Base-by-base conservation (phyloP, 2,888 invertebrate species). In the Tinea semifulvella region DNA sequence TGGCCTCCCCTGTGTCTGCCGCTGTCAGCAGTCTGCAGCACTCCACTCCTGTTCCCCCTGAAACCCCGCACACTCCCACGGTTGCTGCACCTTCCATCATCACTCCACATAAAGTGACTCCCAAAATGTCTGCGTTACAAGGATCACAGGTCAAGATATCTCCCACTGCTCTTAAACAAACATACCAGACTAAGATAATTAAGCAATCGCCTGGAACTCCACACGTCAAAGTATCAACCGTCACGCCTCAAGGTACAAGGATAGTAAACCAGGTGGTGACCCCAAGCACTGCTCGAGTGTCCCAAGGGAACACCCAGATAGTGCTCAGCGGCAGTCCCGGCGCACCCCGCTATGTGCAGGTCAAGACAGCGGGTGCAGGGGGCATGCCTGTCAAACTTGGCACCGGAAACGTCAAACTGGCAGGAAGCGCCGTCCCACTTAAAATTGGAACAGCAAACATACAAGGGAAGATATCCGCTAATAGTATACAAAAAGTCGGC, bases 181-280 rank as follows among this genome's bases (percentile, higher is more conserved):
- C 42, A 2, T 35, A 35, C 10, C 36, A 36, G 36, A 8, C 8
- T 18, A 36, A 36, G 16, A 26, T 27, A 11, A 38, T 25, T 72
- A 73, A 50, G 57, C 65, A 1, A 55, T 67, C 2, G 50, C 68
- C 1, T 6, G 65, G 63, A 47, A 68, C 72, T 5, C 73, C 75
- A 0, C 74, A 73, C 55, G 71, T 79, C 43, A 80, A 80, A 54
- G 69, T 80, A 6, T 73, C 76, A 0, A 58, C 76, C 0, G 74
- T 76, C 36, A 73, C 76, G 7, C 10, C 75, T 1, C 73, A 73
- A 47, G 77, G 77, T 3, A 76, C 79, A 10, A 61, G 79, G 35
- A 77, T 80, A 46, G 73, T 80, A 13, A 76, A 77, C 43, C 72
- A 70, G 6, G 75, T 68, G 1, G 75, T 68, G 1, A 61, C 60